These are phyloP conservation scores for Neelides folsomi DNA, from an alignment of 2,888 invertebrate genomes.

Conservation along the genomic window DNA sequence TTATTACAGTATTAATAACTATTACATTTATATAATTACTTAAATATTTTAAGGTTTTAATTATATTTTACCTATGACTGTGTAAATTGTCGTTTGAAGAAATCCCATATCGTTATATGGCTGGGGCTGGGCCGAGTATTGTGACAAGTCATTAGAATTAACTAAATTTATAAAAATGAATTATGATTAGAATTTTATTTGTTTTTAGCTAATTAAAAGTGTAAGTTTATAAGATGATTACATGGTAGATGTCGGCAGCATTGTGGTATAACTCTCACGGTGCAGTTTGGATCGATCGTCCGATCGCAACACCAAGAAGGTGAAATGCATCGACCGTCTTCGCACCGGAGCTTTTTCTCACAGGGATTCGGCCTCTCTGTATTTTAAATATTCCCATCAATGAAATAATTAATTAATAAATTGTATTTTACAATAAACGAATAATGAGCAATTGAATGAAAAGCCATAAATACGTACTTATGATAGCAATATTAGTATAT, in stretches of 20 bases:
- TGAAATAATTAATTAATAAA: too few species aligned
- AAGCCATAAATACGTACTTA: too few species aligned
- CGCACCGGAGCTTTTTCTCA: constrained; percentile 36
- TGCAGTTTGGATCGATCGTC: constrained; percentile 38
- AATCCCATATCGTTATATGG: constrained; percentile 38
- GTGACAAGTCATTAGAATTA: constrained; percentile 5
- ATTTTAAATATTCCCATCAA: too few species aligned
- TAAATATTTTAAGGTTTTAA: too few species aligned
- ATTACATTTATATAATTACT: too few species aligned
- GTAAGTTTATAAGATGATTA: too few species aligned
- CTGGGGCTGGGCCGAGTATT: constrained; percentile 31
- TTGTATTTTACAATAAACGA: too few species aligned
- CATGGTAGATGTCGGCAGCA: constrained; percentile 38
- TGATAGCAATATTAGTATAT: too few species aligned
- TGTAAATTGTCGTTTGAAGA: constrained; percentile 40
- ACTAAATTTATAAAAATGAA: background rate
- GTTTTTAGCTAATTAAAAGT: too few species aligned
- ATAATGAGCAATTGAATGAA: too few species aligned
- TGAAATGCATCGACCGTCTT: constrained; percentile 44
- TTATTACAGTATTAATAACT: too few species aligned
- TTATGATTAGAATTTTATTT: constrained; percentile 4
- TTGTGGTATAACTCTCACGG: constrained; percentile 38
- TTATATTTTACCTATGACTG: constrained; percentile 37
- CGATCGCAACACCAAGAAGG: constrained; percentile 41
- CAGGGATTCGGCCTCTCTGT: constrained; percentile 33